A percentile compares a stretch with the other conserved stretches of the same genome.
Conservation (phyloP, 1,140 invertebrate genomes). For the Pseudomyrmex concolor region DNA sequence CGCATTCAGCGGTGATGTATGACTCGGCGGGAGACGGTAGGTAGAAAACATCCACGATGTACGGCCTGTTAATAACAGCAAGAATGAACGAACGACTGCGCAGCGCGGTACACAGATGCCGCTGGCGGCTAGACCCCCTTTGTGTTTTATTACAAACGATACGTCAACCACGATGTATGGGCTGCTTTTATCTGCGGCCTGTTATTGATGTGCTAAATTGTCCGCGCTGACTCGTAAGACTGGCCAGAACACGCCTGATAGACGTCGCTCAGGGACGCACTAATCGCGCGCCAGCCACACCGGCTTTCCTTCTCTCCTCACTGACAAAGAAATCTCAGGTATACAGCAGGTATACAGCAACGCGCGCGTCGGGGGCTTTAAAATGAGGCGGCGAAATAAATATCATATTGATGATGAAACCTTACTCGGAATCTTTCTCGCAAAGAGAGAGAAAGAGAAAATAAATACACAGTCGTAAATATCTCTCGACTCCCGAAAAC, state of each 20-base stretch:
- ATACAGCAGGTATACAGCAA: slow-evolving; percentile 11
- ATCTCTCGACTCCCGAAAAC: neutral
- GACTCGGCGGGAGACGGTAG: slow-evolving; percentile 80
- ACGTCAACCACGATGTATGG: slow-evolving; percentile 84
- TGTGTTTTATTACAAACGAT: slow-evolving; percentile 85
- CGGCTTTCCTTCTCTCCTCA: slow-evolving; percentile 9
- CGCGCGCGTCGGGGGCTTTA: neutral
- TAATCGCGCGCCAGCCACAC: slow-evolving; percentile 53
- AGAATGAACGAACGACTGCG: slow-evolving; percentile 80
- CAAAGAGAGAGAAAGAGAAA: neutral
- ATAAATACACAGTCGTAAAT: neutral
- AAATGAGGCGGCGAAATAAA: slow-evolving; percentile 26
- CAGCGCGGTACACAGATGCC: slow-evolving; percentile 80
- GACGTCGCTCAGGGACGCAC: slow-evolving; percentile 76
- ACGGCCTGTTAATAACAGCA: slow-evolving; percentile 83
- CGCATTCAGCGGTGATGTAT: slow-evolving; percentile 83
- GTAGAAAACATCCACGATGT: slow-evolving; percentile 79
- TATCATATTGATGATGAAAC: slow-evolving; percentile 30
- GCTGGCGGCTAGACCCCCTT: slow-evolving; percentile 81
- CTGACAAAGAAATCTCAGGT: slow-evolving; percentile 67
- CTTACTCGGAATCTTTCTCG: neutral
- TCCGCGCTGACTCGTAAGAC: slow-evolving; percentile 82
- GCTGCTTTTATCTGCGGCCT: slow-evolving; percentile 83
- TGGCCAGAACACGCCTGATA: slow-evolving; percentile 79
- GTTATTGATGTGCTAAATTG: slow-evolving; percentile 85